Evolutionary conservation across 1,140 invertebrate species (phyloP).

Genomic region (Bombus picipes): DNA sequence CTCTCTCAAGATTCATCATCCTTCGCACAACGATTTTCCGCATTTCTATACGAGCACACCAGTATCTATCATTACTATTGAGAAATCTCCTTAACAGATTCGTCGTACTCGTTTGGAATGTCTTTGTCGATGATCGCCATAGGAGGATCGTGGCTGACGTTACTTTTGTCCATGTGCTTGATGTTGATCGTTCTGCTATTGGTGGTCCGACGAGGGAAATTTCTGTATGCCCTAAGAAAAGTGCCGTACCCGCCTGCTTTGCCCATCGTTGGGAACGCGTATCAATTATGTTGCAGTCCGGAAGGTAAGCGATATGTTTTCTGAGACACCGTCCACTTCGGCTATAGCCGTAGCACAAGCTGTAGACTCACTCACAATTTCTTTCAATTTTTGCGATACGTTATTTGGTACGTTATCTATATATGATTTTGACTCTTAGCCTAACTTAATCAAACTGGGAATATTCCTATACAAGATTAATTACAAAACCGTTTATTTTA

Average conservation of each 20-base stretch:
- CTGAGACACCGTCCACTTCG: background rate
- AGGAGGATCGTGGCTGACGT: slow-evolving; percentile 60
- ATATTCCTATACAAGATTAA: too few species aligned
- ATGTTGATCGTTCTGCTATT: slow-evolving; percentile 45
- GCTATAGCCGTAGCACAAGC: too few species aligned
- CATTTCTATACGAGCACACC: background rate
- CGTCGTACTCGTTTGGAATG: background rate
- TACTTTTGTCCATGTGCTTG: slow-evolving; percentile 54
- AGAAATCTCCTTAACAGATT: background rate
- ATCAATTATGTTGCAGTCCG: slow-evolving; percentile 71
- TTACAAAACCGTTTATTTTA: too few species aligned
- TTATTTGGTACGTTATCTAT: too few species aligned
- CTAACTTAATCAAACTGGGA: too few species aligned
- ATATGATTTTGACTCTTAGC: accelerated
- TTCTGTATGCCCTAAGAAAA: slow-evolving; percentile 69
- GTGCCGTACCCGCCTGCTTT: slow-evolving; percentile 74
- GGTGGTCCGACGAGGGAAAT: slow-evolving; percentile 64
- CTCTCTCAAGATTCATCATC: background rate
- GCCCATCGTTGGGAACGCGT: slow-evolving; percentile 76
- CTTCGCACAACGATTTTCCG: background rate
- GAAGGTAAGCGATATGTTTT: slow-evolving; percentile 68
- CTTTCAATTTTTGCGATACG: too few species aligned
- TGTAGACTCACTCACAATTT: too few species aligned
- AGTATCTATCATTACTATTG: too few species aligned
- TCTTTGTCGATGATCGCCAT: background rate